Conservation (phyloP, 2,888 invertebrate genomes). For the Limnephilus lunatus region DNA sequence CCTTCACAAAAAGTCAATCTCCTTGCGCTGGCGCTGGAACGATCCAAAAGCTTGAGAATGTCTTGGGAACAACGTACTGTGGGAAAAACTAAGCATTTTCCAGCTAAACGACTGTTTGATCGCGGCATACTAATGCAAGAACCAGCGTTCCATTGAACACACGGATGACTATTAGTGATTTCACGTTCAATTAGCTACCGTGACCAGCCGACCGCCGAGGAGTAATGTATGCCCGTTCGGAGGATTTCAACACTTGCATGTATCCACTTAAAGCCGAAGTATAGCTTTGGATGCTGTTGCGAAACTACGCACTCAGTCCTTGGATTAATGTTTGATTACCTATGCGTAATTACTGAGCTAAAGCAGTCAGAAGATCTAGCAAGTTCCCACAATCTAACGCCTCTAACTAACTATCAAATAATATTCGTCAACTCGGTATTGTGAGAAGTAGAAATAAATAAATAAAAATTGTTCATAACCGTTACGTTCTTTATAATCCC, state of each 20-base stretch:
- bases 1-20: background rate
- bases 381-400: background rate
- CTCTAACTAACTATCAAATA: background rate
- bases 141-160: slow-evolving; percentile 22
- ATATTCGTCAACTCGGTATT: background rate
- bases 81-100: slow-evolving; percentile 40
- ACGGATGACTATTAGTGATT: slow-evolving; percentile 45
- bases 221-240: slow-evolving; percentile 4
- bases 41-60: background rate
- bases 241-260: slow-evolving; percentile 15
- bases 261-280: background rate
- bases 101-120: slow-evolving; percentile 46
- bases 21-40: background rate
- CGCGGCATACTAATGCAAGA: slow-evolving; percentile 38
- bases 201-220: slow-evolving; percentile 4
- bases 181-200: slow-evolving; percentile 46
- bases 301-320: background rate
- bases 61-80: slow-evolving; percentile 3
- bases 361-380: background rate
- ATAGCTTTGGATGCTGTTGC: background rate
- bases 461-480: no score
- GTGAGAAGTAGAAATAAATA: no score
- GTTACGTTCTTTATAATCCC: no score
- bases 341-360: background rate
- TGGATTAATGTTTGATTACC: background rate